Conservation (phyloP, 2,888 invertebrate species). For the Teleogryllus oceanicus region DNA sequence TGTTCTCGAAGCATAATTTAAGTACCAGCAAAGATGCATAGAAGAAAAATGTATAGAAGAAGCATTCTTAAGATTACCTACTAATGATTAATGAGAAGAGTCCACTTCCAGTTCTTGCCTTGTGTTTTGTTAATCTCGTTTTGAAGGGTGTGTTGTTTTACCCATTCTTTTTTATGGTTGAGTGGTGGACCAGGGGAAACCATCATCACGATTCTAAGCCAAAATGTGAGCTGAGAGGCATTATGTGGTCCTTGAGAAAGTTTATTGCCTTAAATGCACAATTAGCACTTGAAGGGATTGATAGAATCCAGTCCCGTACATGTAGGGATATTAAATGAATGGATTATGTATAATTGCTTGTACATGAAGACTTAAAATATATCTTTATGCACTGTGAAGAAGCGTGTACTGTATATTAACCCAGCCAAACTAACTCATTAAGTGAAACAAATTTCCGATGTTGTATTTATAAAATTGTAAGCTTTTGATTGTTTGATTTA, state of each 20-base stretch:
- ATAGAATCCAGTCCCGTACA: conserved; percentile 31
- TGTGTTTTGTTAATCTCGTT: conserved; percentile 34
- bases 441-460: no score
- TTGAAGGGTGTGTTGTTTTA: conserved; percentile 28
- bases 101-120: conserved; percentile 33
- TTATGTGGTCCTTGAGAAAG: conserved; percentile 33
- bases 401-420: background rate
- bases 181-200: conserved; percentile 19
- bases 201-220: conserved; percentile 9
- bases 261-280: conserved; percentile 38
- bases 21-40: conserved; percentile 27
- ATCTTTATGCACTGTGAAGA: conserved; percentile 67
- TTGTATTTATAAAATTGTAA: no score
- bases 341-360: conserved; percentile 69
- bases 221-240: conserved; percentile 30
- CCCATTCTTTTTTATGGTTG: conserved; percentile 25
- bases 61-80: conserved; percentile 19
- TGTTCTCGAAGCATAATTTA: conserved; percentile 32
- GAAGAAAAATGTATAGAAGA: conserved; percentile 21
- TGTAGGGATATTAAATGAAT: conserved; percentile 50
- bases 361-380: conserved; percentile 73
- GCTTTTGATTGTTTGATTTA: no score
- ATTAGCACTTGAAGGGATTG: conserved; percentile 36
- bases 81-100: conserved; percentile 28
- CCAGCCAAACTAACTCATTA: background rate